A percentile compares a stretch with the other conserved stretches of the same genome.
These are phyloP conservation scores for Clivina fossor DNA, from an alignment of 2,888 invertebrate species.

Conservation along the genomic window DNA sequence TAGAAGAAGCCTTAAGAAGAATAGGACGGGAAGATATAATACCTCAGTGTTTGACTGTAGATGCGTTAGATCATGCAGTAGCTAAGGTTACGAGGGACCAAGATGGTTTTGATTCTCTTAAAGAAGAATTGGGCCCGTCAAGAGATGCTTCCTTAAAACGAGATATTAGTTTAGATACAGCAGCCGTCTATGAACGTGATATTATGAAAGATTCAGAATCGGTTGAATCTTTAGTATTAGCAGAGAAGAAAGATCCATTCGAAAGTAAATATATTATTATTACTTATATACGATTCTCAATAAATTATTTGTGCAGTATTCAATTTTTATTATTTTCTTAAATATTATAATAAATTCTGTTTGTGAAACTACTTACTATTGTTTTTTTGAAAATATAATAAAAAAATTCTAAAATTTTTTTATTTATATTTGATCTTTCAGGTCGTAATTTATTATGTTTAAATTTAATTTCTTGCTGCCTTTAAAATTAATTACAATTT, in stretches of 20 bases:
- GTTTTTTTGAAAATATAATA: too few relatives aligned
- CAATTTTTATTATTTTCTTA: too few relatives aligned
- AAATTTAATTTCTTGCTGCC: too few relatives aligned
- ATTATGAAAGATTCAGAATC: conserved; percentile 67
- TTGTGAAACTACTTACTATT: too few relatives aligned
- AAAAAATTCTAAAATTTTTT: too few relatives aligned
- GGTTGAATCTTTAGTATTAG: conserved; percentile 53
- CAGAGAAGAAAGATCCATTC: conserved; percentile 41
- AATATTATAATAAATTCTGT: too few relatives aligned
- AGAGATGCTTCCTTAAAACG: conserved; percentile 49
- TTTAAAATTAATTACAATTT: too few relatives aligned
- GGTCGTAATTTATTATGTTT: too few relatives aligned
- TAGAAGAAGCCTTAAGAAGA: conserved; percentile 81
- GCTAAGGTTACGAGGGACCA: conserved; percentile 51
- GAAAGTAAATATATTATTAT: conserved; percentile 23
- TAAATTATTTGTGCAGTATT: too few relatives aligned
- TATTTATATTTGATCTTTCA: too few relatives aligned
- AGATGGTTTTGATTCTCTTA: conserved; percentile 58
- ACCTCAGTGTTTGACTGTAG: conserved; percentile 74
- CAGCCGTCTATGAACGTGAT: conserved; percentile 65
- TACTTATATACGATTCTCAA: too few relatives aligned
- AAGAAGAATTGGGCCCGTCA: conserved; percentile 54
- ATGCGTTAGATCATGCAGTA: conserved; percentile 53
- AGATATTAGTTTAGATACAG: conserved; percentile 53
- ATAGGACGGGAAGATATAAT: conserved; percentile 92